Conservation (phyloP, 2,113 vertebrate genomes). For the Motacilla tschutschensis region DNA sequence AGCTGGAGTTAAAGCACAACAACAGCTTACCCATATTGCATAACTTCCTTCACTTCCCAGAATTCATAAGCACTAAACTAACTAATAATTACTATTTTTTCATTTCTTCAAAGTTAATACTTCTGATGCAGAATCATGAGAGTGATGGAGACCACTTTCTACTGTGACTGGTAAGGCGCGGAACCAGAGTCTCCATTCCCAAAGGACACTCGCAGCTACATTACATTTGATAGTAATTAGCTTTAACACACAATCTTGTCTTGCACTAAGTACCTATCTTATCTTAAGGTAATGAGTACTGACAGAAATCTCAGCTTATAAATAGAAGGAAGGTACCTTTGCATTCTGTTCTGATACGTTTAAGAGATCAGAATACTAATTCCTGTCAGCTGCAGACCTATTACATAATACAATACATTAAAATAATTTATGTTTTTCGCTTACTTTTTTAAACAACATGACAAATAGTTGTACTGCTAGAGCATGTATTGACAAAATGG, state of each 20-base stretch:
- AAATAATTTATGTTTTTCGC: neutral
- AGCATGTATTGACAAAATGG: neutral
- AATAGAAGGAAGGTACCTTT: constrained; percentile 61
- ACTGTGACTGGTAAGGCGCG: neutral
- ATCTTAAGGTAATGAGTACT: constrained; percentile 60
- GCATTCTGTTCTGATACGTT: constrained; percentile 59
- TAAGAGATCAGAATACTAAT: constrained; percentile 70
- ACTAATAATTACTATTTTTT: neutral
- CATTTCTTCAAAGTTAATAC: neutral
- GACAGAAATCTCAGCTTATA: constrained; percentile 65
- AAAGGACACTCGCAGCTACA: constrained; percentile 16
- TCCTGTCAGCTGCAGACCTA: constrained; percentile 43
- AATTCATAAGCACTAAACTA: neutral
- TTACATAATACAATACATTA: constrained; percentile 50
- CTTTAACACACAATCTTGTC: constrained; percentile 49
- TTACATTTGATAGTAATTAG: constrained; percentile 46
- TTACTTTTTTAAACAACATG: neutral
- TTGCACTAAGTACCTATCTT: constrained; percentile 48
- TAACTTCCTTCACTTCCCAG: neutral
- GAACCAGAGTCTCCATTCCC: neutral
- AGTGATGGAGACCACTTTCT: neutral
- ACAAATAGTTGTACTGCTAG: neutral
- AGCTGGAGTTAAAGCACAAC: neutral
- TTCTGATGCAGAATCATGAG: neutral
- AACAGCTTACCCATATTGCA: neutral